phyloP scores from a whole-genome alignment of 2,888 invertebrate genomes.

The Eupithecia subfuscata region DNA sequence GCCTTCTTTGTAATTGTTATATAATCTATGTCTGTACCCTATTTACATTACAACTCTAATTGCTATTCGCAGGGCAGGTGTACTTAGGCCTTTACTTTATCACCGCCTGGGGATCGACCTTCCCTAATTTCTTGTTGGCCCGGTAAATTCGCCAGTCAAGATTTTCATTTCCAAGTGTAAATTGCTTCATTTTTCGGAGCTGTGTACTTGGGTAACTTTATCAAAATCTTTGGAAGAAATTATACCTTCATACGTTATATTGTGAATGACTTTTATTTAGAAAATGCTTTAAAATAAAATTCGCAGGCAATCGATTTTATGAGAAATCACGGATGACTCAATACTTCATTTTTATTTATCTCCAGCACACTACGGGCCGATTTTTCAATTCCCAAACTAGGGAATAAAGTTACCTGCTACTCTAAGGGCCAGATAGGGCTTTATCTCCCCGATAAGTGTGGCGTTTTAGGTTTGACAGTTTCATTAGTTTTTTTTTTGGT shows the following conservation, averaged over 20 bases:
- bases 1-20: conserved; percentile 52
- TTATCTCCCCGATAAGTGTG: too few relatives aligned
- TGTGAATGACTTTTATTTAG: background rate
- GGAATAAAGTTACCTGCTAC: too few relatives aligned
- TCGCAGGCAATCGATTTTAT: background rate
- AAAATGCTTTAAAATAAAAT: background rate
- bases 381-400: too few relatives aligned
- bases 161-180: conserved; percentile 35
- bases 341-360: too few relatives aligned
- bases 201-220: conserved; percentile 3
- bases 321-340: background rate
- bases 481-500: too few relatives aligned
- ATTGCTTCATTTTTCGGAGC: conserved; percentile 21
- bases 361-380: too few relatives aligned
- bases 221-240: background rate
- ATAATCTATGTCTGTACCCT: conserved; percentile 62
- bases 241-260: background rate
- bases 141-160: conserved; percentile 46
- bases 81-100: conserved; percentile 57
- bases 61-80: conserved; percentile 62
- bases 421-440: too few relatives aligned
- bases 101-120: conserved; percentile 57
- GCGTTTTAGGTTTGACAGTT: too few relatives aligned
- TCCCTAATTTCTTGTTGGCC: conserved; percentile 57
- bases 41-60: conserved; percentile 76